Base-by-base conservation (phyloP, 1,140 invertebrate genomes). In the Drosophila ercepeae region DNA sequence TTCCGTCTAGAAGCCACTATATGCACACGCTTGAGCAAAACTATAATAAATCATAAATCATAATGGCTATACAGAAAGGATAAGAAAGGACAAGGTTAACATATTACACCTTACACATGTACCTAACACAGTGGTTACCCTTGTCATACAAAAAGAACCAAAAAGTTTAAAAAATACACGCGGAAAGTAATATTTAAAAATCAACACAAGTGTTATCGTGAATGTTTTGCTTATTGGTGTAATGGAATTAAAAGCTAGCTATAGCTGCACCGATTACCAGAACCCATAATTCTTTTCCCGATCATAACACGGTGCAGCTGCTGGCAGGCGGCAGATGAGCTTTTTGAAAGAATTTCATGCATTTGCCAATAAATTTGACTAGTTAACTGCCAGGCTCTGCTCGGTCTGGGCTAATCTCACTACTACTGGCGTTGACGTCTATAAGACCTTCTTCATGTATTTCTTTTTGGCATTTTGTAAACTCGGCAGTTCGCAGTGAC, bases 391-490 rank as follows among this genome's bases (percentile, higher is more conserved):
- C 39, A 74, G 45, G 21, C 42, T 14, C 46, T 53, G 69, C 19
- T 51, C 57, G 18, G 69, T 23, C 36, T 63, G 46, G 18, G 45
- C 51, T 46, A 74, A 52, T 16, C 53, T 39, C 8, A 63, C 70
- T 46, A 79, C 71, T 46, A 71, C 81, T 67, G 81, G 88, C 64
- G 75, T 89, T 90, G 86, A 86, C 42, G 79, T 64, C 89, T 91
- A 91, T 88, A 91, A 83, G 48, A 84, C 79, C 70, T 91, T 91
- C 76, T 90, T 91, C 90, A 91, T 91, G 81, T 91, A 91, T 86
- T 90, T 91, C 84, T 91, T 91, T 72, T 82, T 90, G 54, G 84
- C 67, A 77, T 75, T 90, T 61, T 89, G 73, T 60, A 91, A 70
- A 46, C 83, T 91, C 2, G 90, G 89, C 67, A 91, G 67, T 25